A percentile compares a stretch with the other conserved stretches of the same genome.
phyloP scores from a whole-genome alignment of 2,888 invertebrate species.

The Beris morrisii region DNA sequence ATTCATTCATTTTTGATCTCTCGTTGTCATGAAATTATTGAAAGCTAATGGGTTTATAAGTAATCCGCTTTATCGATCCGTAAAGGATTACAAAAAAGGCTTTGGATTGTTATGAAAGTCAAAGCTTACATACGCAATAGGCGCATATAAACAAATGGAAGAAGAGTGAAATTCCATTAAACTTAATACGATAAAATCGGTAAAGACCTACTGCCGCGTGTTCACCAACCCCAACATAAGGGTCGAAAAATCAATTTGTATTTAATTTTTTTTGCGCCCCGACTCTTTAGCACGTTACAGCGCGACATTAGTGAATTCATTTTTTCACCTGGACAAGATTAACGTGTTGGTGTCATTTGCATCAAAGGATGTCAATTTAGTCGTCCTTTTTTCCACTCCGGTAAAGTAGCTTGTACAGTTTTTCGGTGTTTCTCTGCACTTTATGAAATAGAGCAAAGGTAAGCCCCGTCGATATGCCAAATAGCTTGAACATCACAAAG shows the following conservation, averaged over 20 bases:
- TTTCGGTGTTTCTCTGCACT: no score
- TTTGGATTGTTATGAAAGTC: no score
- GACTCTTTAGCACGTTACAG: neutral
- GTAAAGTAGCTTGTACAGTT: no score
- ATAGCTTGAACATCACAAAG: no score
- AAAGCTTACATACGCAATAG: no score
- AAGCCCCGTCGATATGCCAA: no score
- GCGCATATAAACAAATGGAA: neutral
- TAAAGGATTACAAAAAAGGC: no score
- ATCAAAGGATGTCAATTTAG: conserved; percentile 10
- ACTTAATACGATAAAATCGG: neutral
- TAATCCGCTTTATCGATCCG: no score
- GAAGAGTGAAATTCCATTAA: neutral
- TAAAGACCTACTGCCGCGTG: neutral
- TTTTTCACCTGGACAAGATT: conserved; percentile 4
- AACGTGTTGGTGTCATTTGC: conserved; percentile 1
- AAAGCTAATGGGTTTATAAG: no score
- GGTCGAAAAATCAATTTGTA: conserved; percentile 6
- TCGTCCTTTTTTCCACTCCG: neutral
- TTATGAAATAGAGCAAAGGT: no score
- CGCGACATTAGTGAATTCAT: neutral
- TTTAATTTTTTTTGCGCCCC: conserved; percentile 1
- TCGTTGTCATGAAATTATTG: no score
- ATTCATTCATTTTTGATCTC: no score
- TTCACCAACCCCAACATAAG: neutral